Percentiles rank a stretch among this genome's conserved stretches.
phyloP scores from a whole-genome alignment of 1,140 invertebrate genomes.

The Chironomus tepperi region DNA sequence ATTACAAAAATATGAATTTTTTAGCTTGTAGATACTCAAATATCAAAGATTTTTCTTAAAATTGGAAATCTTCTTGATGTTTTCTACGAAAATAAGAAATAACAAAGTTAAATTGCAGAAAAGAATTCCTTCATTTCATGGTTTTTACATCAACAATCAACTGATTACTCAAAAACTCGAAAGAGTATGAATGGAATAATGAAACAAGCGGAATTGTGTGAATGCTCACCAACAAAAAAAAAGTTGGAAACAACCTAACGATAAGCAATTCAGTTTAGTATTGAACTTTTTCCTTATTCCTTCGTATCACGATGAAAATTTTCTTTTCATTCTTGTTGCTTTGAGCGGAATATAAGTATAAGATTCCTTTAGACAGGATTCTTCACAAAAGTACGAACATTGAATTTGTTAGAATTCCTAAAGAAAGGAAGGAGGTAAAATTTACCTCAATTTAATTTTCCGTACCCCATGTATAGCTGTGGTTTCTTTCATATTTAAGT shows the following conservation, averaged over 20 bases:
- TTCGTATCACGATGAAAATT: neutral
- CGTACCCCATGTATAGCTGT: neutral
- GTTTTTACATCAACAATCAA: no score
- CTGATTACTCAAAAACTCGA: no score
- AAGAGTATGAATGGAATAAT: no score
- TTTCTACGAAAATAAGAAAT: no score
- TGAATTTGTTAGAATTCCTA: neutral
- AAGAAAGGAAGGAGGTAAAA: neutral
- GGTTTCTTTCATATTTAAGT: neutral
- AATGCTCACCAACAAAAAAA: neutral
- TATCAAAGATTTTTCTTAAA: no score
- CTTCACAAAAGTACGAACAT: neutral
- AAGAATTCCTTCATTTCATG: no score
- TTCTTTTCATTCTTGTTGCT: neutral
- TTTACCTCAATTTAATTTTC: constrained; percentile 22
- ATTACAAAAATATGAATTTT: no score
- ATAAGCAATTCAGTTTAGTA: neutral
- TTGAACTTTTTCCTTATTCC: neutral
- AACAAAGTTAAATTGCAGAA: no score
- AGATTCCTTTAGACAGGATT: neutral
- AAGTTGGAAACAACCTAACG: neutral
- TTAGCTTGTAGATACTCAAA: no score
- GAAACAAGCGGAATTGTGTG: no score
- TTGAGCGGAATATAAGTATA: neutral
- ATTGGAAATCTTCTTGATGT: no score